phyloP scores from a whole-genome alignment of 2,113 vertebrate species.

The Fulica atra region DNA sequence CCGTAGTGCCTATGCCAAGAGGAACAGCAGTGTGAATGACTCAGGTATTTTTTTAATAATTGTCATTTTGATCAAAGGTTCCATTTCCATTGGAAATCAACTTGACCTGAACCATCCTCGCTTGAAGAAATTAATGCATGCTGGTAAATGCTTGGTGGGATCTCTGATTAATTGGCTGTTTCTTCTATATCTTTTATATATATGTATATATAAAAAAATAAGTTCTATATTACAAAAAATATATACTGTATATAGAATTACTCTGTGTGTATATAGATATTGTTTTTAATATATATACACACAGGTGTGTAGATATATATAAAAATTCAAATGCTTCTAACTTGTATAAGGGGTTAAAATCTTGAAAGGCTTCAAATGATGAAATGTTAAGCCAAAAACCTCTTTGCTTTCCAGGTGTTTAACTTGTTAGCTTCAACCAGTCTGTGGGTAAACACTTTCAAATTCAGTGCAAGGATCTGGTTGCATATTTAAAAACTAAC shows the following conservation, averaged over 20 bases:
- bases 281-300: too few species aligned
- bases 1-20: conserved; percentile 87
- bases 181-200: neutral
- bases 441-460: neutral
- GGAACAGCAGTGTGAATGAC: conserved; percentile 86
- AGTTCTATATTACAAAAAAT: neutral
- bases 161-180: neutral
- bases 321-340: neutral
- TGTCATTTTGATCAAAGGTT: neutral
- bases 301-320: too few species aligned
- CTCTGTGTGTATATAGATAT: neutral
- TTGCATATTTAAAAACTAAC: neutral
- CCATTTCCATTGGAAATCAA: neutral
- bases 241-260: neutral
- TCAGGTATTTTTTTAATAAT: conserved; percentile 80
- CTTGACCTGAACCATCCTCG: neutral
- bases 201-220: neutral
- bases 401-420: conserved; percentile 34
- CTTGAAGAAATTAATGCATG: neutral
- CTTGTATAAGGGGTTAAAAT: neutral
- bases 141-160: neutral
- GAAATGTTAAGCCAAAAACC: neutral
- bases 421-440: neutral
- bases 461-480: neutral
- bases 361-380: neutral